phyloP scores from a whole-genome alignment of 2,888 invertebrate species.

The Plagodis pulveraria region DNA sequence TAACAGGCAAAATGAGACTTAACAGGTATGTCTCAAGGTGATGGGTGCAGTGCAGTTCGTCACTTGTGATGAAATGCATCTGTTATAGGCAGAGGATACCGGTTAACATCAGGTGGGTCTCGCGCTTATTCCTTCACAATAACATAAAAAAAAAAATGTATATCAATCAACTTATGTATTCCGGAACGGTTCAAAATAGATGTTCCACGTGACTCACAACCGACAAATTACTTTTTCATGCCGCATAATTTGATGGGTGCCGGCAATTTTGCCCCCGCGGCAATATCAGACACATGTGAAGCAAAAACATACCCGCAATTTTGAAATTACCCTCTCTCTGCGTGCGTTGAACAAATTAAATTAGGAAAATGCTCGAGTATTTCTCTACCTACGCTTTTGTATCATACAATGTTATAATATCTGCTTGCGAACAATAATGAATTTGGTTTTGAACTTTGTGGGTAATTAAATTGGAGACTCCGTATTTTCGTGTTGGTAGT shows the following conservation, averaged over 20 bases:
- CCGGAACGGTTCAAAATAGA: not conserved
- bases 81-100: too few relatives aligned
- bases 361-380: conserved; percentile 11
- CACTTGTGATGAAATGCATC: too few relatives aligned
- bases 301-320: conserved; percentile 12
- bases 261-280: not conserved
- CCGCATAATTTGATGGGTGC: not conserved
- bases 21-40: too few relatives aligned
- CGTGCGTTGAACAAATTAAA: conserved; percentile 13
- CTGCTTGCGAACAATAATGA: not conserved
- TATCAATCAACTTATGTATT: too few relatives aligned
- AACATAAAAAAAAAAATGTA: too few relatives aligned
- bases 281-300: conserved; percentile 4
- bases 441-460: not conserved
- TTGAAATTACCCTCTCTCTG: conserved; percentile 13
- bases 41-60: too few relatives aligned
- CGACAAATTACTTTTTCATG: not conserved
- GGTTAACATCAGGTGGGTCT: too few relatives aligned
- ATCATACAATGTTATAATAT: not conserved
- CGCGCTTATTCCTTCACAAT: too few relatives aligned
- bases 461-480: too few relatives aligned
- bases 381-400: conserved; percentile 1
- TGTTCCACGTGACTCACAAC: not conserved
- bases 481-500: too few relatives aligned
- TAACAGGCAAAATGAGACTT: too few relatives aligned